phyloP scores from a whole-genome alignment of 2,113 vertebrate genomes.

The Psittacara wagleri region DNA sequence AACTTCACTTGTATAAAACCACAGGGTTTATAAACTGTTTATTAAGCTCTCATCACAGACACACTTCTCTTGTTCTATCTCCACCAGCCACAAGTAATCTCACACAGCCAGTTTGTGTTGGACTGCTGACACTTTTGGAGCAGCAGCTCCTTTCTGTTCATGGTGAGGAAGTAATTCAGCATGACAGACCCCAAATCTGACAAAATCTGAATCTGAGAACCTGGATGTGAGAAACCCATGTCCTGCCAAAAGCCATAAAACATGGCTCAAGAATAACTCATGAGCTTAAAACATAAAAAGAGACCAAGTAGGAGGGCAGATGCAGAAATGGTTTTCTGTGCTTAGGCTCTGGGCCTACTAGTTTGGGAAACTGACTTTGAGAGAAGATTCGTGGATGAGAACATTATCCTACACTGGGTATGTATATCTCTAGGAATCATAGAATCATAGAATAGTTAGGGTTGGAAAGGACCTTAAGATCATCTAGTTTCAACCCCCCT shows the following conservation, averaged over 20 bases:
- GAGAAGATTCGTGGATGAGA: background rate
- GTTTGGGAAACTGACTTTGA: background rate
- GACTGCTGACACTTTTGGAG: background rate
- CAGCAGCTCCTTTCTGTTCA: background rate
- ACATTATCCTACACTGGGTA: background rate
- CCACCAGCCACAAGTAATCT: background rate
- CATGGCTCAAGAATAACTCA: background rate
- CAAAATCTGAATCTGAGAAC: background rate
- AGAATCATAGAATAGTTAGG: no score
- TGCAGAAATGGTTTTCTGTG: background rate
- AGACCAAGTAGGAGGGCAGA: background rate
- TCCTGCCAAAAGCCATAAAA: background rate
- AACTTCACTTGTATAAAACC: background rate
- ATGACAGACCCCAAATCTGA: background rate
- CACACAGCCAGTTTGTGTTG: background rate
- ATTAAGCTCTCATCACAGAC: background rate
- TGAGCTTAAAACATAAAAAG: background rate
- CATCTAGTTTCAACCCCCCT: no score
- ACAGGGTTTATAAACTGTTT: background rate
- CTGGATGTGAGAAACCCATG: background rate
- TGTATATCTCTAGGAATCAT: background rate
- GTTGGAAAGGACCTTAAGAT: no score
- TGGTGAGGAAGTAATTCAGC: background rate
- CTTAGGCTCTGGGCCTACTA: background rate
- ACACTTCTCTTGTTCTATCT: background rate